A percentile compares a stretch with the other conserved stretches of the same genome.
Conservation (phyloP, 2,797 vertebrate species). For the Lagodon rhomboides region DNA sequence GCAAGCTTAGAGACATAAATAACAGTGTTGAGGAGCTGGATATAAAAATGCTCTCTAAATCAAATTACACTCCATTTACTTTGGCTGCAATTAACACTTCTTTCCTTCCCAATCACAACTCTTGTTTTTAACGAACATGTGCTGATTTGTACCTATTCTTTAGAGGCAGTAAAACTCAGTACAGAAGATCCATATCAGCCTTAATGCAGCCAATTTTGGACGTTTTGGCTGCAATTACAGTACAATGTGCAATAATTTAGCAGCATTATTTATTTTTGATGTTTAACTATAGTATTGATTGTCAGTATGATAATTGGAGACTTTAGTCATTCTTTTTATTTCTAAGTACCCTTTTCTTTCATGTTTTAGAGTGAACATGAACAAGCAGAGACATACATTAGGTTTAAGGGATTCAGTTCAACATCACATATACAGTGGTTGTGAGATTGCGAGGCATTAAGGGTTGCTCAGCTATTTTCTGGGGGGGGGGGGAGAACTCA, state of each 20-base stretch:
- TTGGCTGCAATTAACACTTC: neutral
- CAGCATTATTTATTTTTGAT: neutral
- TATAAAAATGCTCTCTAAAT: neutral
- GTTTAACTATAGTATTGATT: neutral
- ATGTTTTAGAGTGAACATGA: too few relatives aligned
- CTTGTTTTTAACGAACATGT: neutral
- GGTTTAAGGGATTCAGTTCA: too few relatives aligned
- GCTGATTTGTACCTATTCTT: neutral
- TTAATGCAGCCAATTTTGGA: neutral
- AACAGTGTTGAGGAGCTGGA: neutral
- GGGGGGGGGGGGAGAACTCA: too few relatives aligned
- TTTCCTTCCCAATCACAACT: neutral
- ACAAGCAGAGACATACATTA: too few relatives aligned
- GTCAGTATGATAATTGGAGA: neutral
- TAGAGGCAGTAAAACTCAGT: neutral
- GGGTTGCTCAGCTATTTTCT: too few relatives aligned
- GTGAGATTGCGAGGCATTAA: too few relatives aligned
- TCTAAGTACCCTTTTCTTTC: too few relatives aligned
- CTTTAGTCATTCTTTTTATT: neutral
- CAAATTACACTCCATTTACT: neutral
- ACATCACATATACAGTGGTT: too few relatives aligned
- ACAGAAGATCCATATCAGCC: neutral
- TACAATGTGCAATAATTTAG: neutral
- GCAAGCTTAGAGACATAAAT: neutral
- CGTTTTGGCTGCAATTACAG: neutral